phyloP scores from a whole-genome alignment of 2,888 invertebrate genomes.

The Patella ulyssiponensis region DNA sequence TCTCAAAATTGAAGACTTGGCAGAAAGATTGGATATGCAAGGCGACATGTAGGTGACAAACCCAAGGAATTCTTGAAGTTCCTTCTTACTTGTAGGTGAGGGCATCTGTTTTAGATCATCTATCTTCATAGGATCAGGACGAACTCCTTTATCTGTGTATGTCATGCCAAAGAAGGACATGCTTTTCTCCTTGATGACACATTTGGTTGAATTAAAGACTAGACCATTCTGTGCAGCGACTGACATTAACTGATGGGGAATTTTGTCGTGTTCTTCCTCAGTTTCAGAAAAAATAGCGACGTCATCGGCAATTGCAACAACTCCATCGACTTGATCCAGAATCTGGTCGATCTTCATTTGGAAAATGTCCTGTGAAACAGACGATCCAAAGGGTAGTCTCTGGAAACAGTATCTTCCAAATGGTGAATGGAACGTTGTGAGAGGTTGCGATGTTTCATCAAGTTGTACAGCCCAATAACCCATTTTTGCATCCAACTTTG shows the following conservation, averaged over 20 bases:
- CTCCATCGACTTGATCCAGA: conserved; percentile 6
- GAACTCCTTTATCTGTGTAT: conserved; percentile 28
- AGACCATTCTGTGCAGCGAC: conserved; percentile 21
- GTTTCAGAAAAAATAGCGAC: conserved; percentile 28
- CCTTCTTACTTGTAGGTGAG: conserved; percentile 25
- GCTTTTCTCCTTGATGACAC: conserved; percentile 14
- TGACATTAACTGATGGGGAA: conserved; percentile 17
- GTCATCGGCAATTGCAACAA: conserved; percentile 6
- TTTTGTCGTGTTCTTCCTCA: conserved; percentile 27
- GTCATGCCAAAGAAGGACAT: conserved; percentile 35
- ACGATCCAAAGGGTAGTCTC: too few relatives aligned
- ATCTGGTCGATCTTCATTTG: not conserved
- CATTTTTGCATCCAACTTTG: too few relatives aligned
- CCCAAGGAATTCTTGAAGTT: conserved; percentile 35
- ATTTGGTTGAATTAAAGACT: conserved; percentile 28
- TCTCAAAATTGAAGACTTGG: conserved; percentile 26
- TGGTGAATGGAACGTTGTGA: conserved; percentile 25
- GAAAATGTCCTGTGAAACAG: not conserved
- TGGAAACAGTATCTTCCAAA: conserved; percentile 1
- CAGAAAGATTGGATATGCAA: conserved; percentile 7
- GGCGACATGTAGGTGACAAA: conserved; percentile 32
- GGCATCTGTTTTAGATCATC: conserved; percentile 26
- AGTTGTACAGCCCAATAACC: too few relatives aligned
- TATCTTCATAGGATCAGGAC: conserved; percentile 35
- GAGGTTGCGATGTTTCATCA: too few relatives aligned